A percentile compares a stretch with the other conserved stretches of the same genome.
Conservation (phyloP, 2,888 invertebrate genomes). For the Tetropium fuscum region DNA sequence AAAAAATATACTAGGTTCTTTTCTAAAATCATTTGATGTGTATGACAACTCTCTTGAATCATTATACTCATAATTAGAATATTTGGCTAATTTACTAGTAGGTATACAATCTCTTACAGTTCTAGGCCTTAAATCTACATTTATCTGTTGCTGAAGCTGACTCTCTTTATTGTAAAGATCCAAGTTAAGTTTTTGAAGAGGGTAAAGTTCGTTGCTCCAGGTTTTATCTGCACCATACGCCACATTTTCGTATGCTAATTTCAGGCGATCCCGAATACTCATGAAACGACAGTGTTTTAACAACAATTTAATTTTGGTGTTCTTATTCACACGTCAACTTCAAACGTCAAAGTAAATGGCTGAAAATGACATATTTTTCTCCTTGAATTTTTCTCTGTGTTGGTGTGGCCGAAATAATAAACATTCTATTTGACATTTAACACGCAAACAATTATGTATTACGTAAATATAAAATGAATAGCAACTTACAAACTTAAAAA, state of each 20-base stretch:
- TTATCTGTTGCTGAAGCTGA: slow-evolving; percentile 37
- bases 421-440: background rate
- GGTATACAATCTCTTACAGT: slow-evolving; percentile 76
- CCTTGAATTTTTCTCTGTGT: slow-evolving; percentile 5
- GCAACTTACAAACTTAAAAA: too few relatives aligned
- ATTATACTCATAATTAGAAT: slow-evolving; percentile 68
- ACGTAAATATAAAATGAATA: too few relatives aligned
- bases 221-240: slow-evolving; percentile 58
- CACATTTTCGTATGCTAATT: slow-evolving; percentile 60
- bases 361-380: slow-evolving; percentile 25
- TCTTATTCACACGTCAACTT: slow-evolving; percentile 35
- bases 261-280: slow-evolving; percentile 55
- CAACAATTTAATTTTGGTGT: slow-evolving; percentile 36
- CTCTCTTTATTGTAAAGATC: slow-evolving; percentile 51
- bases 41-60: slow-evolving; percentile 66
- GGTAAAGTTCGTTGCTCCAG: slow-evolving; percentile 52
- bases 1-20: slow-evolving; percentile 30
- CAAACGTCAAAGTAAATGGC: slow-evolving; percentile 43
- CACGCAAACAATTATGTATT: background rate
- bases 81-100: slow-evolving; percentile 71
- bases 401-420: slow-evolving; percentile 15
- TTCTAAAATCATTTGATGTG: slow-evolving; percentile 48
- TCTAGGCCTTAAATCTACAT: slow-evolving; percentile 59
- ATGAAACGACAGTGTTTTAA: slow-evolving; percentile 41
- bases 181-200: slow-evolving; percentile 58